These are phyloP conservation scores for Gymnarchus niloticus DNA, from an alignment of 2,113 vertebrate genomes.

Conservation along the genomic window DNA sequence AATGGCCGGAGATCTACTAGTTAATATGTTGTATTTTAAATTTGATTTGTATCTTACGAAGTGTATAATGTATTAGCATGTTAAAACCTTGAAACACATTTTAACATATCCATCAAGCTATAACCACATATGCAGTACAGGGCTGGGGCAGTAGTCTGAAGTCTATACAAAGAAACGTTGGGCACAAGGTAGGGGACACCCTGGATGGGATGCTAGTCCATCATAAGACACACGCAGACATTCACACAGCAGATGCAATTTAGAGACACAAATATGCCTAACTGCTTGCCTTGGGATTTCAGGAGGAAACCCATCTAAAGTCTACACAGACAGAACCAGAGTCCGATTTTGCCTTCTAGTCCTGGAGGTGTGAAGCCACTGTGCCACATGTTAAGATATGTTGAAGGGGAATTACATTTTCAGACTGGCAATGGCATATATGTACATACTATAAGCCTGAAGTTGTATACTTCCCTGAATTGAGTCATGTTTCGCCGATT, in stretches of 20 bases:
- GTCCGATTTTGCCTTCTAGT: not conserved
- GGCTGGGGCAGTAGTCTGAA: not conserved
- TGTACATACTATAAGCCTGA: no score
- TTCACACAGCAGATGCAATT: not conserved
- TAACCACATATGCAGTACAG: not conserved
- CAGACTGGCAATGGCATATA: not conserved
- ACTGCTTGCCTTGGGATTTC: not conserved
- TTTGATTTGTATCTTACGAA: not conserved
- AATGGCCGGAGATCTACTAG: not conserved
- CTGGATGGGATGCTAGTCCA: no score
- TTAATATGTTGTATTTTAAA: no score
- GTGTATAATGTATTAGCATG: not conserved
- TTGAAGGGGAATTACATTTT: not conserved
- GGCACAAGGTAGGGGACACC: not conserved
- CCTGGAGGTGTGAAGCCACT: not conserved
- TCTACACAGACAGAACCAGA: not conserved
- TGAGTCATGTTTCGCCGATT: not conserved
- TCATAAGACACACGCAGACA: no score
- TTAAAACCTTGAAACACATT: not conserved
- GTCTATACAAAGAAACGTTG: not conserved
- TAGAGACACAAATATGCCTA: not conserved
- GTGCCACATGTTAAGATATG: not conserved
- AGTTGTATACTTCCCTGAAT: no score
- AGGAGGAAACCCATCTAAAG: not conserved
- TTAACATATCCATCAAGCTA: not conserved